Evolutionary conservation across 2,797 vertebrate genomes (phyloP).

Genomic region (Sebastes taczanowskii): DNA sequence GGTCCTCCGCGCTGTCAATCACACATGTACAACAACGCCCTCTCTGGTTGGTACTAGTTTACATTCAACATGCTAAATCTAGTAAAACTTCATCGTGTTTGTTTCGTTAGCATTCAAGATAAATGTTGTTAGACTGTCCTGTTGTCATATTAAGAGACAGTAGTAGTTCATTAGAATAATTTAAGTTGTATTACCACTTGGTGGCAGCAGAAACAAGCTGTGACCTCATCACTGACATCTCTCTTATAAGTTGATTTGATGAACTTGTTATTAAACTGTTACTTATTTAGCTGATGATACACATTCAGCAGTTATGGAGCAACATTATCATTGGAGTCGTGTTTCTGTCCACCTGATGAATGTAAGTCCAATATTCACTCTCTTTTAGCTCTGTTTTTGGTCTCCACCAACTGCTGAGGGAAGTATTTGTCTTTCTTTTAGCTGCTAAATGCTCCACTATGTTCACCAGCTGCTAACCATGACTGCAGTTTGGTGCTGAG

Average conservation of each 20-base stretch:
- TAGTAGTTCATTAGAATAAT: not conserved
- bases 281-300: not conserved
- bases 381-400: not conserved
- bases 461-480: not conserved
- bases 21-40: not conserved
- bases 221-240: not conserved
- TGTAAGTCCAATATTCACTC: not conserved
- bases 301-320: not conserved
- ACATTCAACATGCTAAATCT: not conserved
- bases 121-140: not conserved
- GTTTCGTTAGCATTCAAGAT: not conserved
- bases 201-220: not conserved
- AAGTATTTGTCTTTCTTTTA: not conserved
- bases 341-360: not conserved
- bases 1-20: constrained; percentile 48
- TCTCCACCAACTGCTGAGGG: not conserved
- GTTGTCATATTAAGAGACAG: not conserved
- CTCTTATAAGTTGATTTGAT: not conserved
- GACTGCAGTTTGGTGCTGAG: not conserved
- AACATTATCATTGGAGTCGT: not conserved
- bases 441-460: not conserved
- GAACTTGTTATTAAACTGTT: not conserved
- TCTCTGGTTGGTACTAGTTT: not conserved
- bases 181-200: not conserved
- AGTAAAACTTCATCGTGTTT: not conserved